Percentiles rank a stretch among this genome's conserved stretches.
These are phyloP conservation scores for Drosophila planitibia DNA, from an alignment of 2,888 invertebrate species.

Conservation along the genomic window DNA sequence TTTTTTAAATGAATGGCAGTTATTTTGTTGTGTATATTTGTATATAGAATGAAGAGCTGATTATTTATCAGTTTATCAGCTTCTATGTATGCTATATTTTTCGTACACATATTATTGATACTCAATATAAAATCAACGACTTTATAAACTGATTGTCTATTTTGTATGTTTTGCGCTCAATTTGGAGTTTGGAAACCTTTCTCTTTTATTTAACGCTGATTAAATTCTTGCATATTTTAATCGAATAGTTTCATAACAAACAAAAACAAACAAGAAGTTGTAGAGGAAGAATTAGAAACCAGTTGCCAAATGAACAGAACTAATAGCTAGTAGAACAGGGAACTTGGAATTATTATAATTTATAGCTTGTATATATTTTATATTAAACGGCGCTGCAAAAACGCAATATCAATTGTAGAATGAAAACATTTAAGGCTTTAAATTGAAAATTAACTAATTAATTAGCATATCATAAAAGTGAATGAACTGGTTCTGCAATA, in stretches of 20 bases:
- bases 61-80: background rate
- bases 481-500: slow-evolving; percentile 54
- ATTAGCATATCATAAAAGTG: slow-evolving; percentile 53
- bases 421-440: slow-evolving; percentile 64
- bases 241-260: slow-evolving; percentile 43
- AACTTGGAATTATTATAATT: slow-evolving; percentile 37
- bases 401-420: slow-evolving; percentile 50
- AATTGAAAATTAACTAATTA: slow-evolving; percentile 56
- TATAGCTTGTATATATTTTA: slow-evolving; percentile 29
- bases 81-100: slow-evolving; percentile 4
- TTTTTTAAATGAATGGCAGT: too few relatives aligned
- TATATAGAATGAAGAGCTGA: background rate
- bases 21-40: background rate
- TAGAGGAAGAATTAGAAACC: slow-evolving; percentile 18
- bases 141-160: background rate
- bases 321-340: slow-evolving; percentile 20
- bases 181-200: slow-evolving; percentile 38
- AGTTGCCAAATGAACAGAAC: slow-evolving; percentile 38
- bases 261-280: background rate
- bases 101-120: background rate
- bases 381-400: slow-evolving; percentile 51
- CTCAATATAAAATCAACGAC: background rate
- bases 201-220: slow-evolving; percentile 29
- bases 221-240: slow-evolving; percentile 52
- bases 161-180: background rate